Evolutionary conservation across 2,113 vertebrate species (phyloP).

Genomic region (Gallinago undulata): DNA sequence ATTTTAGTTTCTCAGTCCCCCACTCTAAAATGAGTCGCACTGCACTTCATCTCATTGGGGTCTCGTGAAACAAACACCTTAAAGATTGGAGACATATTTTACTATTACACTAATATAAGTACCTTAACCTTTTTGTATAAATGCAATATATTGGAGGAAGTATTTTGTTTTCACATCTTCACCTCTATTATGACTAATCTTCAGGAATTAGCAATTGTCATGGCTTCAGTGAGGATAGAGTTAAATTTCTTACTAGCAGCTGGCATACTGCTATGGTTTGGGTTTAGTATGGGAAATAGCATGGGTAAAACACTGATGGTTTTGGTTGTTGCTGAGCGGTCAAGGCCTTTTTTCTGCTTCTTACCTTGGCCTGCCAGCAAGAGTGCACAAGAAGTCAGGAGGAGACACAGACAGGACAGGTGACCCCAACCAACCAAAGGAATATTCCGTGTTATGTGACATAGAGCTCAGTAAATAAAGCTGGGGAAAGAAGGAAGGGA

Average conservation of each 20-base stretch:
- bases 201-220: not conserved
- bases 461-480: not conserved
- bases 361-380: not conserved
- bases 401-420: not conserved
- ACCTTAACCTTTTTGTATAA: not conserved
- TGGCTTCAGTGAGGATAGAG: not conserved
- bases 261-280: not conserved
- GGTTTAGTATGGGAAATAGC: not conserved
- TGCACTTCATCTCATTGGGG: accelerated
- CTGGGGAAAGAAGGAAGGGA: too few relatives aligned
- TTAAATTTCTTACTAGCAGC: not conserved
- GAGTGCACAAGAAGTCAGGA: not conserved
- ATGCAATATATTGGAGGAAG: accelerated
- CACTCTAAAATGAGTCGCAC: not conserved
- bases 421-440: not conserved
- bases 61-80: not conserved
- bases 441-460: not conserved
- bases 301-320: not conserved
- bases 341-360: not conserved
- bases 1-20: not conserved
- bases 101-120: accelerated
- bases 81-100: not conserved
- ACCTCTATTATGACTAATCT: not conserved
- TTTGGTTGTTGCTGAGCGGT: not conserved
- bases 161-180: not conserved